Evolutionary conservation across 2,113 vertebrate genomes (phyloP).

Genomic region (Centropus bengalensis): DNA sequence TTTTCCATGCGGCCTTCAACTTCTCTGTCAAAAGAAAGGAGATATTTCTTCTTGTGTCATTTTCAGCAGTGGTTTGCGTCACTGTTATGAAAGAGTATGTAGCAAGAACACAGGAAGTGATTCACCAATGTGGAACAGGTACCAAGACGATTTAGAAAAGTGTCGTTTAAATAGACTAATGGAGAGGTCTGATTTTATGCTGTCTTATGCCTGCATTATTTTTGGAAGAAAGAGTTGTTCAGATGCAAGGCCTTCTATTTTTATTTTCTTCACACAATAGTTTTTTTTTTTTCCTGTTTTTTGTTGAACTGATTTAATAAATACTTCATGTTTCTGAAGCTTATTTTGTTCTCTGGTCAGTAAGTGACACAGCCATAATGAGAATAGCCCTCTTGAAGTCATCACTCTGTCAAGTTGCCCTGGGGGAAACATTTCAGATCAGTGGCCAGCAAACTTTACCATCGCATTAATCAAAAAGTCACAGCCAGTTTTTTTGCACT

Average conservation of each 20-base stretch:
- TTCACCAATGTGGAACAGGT: neutral
- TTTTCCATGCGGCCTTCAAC: neutral
- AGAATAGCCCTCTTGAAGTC: slow-evolving; percentile 27
- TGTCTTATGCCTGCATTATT: neutral
- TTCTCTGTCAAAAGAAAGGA: neutral
- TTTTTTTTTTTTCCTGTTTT: neutral
- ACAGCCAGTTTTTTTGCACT: neutral
- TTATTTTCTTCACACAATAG: neutral
- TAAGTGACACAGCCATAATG: neutral
- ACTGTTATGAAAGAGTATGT: neutral
- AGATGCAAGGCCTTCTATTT: neutral
- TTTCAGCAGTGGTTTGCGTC: neutral
- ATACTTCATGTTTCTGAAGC: slow-evolving; percentile 1
- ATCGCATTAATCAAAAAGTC: slow-evolving; percentile 20
- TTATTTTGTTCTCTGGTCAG: neutral
- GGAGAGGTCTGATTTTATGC: neutral
- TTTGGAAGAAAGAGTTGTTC: neutral
- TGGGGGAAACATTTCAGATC: neutral
- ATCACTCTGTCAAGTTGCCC: slow-evolving; percentile 9
- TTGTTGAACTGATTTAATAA: neutral
- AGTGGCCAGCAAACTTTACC: neutral
- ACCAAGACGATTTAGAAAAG: neutral
- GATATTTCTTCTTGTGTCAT: slow-evolving; percentile 5
- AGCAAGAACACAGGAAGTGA: slow-evolving; percentile 26
- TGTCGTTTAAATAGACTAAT: neutral